Evolutionary conservation across 2,888 invertebrate genomes (phyloP).

Genomic region (Sinentomon sp.): DNA sequence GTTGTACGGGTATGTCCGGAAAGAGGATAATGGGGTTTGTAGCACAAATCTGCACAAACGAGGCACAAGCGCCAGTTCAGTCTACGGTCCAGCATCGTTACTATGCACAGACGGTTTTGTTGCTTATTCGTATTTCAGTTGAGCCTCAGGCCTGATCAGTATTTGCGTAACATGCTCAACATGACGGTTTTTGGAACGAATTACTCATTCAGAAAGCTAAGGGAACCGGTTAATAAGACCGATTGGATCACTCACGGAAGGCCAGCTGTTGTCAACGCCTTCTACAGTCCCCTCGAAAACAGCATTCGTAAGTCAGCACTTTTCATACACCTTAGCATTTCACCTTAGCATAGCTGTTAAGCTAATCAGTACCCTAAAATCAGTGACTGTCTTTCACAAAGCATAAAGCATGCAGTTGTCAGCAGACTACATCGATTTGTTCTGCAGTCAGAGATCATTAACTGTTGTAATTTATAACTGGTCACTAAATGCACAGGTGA

Average conservation of each 20-base stretch:
- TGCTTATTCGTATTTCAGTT: conserved; percentile 24
- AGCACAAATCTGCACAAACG: no score
- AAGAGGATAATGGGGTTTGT: no score
- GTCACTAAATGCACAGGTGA: no score
- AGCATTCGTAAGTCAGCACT: conserved; percentile 12
- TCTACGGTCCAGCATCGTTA: no score
- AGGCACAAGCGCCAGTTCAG: no score
- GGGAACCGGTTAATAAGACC: conserved; percentile 52
- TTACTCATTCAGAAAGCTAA: conserved; percentile 43
- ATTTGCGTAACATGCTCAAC: conserved; percentile 45
- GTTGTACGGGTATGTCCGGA: no score
- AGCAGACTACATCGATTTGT: no score
- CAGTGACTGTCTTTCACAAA: no score
- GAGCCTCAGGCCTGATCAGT: conserved; percentile 36
- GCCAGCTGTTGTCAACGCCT: conserved; percentile 17
- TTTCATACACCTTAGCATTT: not conserved
- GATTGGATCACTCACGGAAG: conserved; percentile 55
- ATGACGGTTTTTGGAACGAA: conserved; percentile 52
- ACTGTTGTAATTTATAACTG: no score
- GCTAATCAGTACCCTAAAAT: no score
- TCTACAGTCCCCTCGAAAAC: conserved; percentile 16
- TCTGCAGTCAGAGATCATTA: no score
- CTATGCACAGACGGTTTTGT: conserved; percentile 1
- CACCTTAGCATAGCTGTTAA: not conserved
- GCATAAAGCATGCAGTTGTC: no score